Base-by-base conservation (phyloP, 2,888 invertebrate species). In the Blastobasis lacticolella region DNA sequence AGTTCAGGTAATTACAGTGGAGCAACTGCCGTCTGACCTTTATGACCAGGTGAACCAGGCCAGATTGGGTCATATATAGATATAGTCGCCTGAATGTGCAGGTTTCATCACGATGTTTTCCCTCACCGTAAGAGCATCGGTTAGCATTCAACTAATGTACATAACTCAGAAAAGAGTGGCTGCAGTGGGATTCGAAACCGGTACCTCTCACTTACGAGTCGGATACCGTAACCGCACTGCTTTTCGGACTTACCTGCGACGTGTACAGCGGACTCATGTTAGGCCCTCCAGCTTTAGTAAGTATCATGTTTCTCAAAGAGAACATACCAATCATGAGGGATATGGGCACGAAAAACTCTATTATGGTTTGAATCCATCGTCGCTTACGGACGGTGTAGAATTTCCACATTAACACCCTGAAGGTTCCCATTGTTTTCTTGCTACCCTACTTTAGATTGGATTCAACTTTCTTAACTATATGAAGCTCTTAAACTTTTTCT, bases 371-470 rank as follows among this genome's bases (percentile, higher is more conserved):
- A 7, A 69, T 59, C 49, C 59, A 67, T 48, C 62, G 59, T 45
- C 62, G 63, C 10, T 57, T 52, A 9, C 75, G 63, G 23, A 73
- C 73, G 46, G 67, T 58, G 1, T 58, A 51, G 58, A 76, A 75
- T 55, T 75, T 78, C 69, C 73, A 73, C 66, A 77, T 61, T 47
- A 77, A 57, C 37, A 74, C 67, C 10, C 49, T 50, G 37, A 75
- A 23, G 23, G 23, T 23, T 23, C 23, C 23, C 23, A 23, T 23
- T 23, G 23, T 23, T 23, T 23, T 23, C 23, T 23, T 23, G 23
- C 23, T 23, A 23, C 3, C n/a, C 23, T 23, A 23, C 23, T 23
- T 23, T 23, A 1, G 23, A 23, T 23, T 23, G 23, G 23, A 23
- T 23, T 23, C 23, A 23, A 23, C 23, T 23, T 23, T 23, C 23